Percentiles rank a stretch among this genome's conserved stretches.
Conservation (phyloP, 2,888 invertebrate species). For the Teleiodes luculella region DNA sequence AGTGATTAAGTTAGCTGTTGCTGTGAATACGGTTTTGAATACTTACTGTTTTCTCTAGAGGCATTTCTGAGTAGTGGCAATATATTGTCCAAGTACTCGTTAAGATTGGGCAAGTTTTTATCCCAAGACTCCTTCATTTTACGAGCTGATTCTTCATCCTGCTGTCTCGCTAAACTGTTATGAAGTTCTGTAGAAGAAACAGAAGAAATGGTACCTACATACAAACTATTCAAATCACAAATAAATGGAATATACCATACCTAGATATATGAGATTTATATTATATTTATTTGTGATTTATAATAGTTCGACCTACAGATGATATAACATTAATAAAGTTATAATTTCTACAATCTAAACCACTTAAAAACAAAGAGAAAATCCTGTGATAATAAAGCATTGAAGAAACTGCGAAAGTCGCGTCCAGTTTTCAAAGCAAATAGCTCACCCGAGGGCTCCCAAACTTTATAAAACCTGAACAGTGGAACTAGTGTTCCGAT, state of each 20-base stretch:
- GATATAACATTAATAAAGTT: too few relatives aligned
- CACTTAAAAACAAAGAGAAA: too few relatives aligned
- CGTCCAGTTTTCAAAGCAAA: background rate
- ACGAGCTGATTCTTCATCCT: slow-evolving; percentile 50
- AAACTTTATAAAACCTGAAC: slow-evolving; percentile 1
- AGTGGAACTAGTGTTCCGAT: background rate
- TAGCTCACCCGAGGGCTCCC: background rate
- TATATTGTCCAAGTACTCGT: slow-evolving; percentile 61
- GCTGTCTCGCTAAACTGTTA: slow-evolving; percentile 56
- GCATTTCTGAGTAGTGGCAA: slow-evolving; percentile 64
- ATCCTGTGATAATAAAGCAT: too few relatives aligned
- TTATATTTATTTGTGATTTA: too few relatives aligned
- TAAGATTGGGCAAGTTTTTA: slow-evolving; percentile 55
- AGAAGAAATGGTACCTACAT: background rate
- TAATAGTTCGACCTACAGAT: too few relatives aligned
- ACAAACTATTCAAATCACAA: too few relatives aligned
- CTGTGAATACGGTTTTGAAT: too few relatives aligned
- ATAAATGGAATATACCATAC: too few relatives aligned
- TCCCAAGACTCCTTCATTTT: slow-evolving; percentile 71
- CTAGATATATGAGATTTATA: too few relatives aligned
- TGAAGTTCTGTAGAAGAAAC: slow-evolving; percentile 52
- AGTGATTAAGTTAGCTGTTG: too few relatives aligned
- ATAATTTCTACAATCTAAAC: too few relatives aligned
- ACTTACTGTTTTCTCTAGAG: slow-evolving; percentile 65
- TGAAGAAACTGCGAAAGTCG: background rate